These are phyloP conservation scores for Teleiodes luculella DNA, from an alignment of 2,888 invertebrate genomes.

Conservation along the genomic window DNA sequence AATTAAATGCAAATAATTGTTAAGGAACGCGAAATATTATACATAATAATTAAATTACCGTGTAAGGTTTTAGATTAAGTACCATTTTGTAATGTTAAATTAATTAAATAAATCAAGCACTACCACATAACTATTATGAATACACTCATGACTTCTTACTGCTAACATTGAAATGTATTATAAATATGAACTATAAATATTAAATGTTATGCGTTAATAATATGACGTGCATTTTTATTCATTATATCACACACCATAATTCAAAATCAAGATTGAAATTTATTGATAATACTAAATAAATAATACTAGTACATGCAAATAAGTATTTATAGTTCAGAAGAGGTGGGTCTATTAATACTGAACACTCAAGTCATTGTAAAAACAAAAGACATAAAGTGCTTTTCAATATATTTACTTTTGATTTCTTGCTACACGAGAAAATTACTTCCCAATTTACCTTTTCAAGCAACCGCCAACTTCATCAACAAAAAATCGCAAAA, in stretches of 20 bases:
- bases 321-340: too few species aligned
- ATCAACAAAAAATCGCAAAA: too few species aligned
- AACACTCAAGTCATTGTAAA: too few species aligned
- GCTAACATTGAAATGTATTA: constrained; percentile 79
- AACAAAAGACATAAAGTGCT: too few species aligned
- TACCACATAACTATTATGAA: constrained; percentile 73
- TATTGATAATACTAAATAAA: too few species aligned
- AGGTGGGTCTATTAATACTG: too few species aligned
- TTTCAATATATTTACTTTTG: too few species aligned
- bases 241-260: constrained; percentile 37
- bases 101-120: constrained; percentile 71
- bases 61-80: constrained; percentile 56
- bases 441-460: too few species aligned
- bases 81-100: constrained; percentile 75
- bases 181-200: constrained; percentile 80
- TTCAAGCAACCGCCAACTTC: too few species aligned
- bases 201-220: constrained; percentile 86
- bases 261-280: too few species aligned
- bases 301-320: too few species aligned
- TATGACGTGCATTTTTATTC: constrained; percentile 65
- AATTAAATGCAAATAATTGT: constrained; percentile 28
- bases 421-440: too few species aligned
- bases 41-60: constrained; percentile 46
- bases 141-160: constrained; percentile 76
- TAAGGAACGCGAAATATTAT: constrained; percentile 53